phyloP scores from a whole-genome alignment of 2,888 invertebrate genomes.

The Athrips mouffetella region DNA sequence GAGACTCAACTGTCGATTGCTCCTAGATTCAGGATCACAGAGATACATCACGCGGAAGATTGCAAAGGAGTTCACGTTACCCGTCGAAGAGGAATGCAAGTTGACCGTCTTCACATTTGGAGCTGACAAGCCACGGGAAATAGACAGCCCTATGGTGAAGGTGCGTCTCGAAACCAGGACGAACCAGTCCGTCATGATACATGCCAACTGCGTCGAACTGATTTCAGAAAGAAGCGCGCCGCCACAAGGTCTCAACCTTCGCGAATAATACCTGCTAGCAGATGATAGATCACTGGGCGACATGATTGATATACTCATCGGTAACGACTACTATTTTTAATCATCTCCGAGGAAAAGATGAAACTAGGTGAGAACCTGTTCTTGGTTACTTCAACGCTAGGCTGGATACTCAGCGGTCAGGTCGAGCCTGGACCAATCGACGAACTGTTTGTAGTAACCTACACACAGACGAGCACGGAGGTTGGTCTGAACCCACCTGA shows the following conservation, averaged over 20 bases:
- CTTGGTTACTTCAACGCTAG: not conserved
- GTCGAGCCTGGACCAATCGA: not conserved
- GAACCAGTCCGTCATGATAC: not conserved
- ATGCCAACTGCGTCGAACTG: not conserved
- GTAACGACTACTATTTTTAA: not conserved
- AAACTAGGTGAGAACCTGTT: not conserved
- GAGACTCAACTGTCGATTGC: conserved; percentile 3
- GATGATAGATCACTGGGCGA: not conserved
- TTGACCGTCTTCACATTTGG: conserved; percentile 13
- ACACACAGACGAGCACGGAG: not conserved
- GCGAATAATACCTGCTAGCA: not conserved
- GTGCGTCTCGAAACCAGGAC: not conserved
- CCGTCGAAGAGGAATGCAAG: not conserved
- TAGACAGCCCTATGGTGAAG: conserved; percentile 2
- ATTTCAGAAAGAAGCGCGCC: too few relatives aligned
- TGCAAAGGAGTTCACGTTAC: not conserved
- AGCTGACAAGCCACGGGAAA: not conserved
- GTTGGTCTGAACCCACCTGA: too few relatives aligned
- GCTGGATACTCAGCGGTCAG: not conserved
- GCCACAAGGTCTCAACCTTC: too few relatives aligned
- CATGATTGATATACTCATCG: not conserved
- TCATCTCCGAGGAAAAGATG: not conserved
- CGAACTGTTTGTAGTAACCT: not conserved
- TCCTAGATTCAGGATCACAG: conserved; percentile 15
- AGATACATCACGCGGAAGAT: not conserved